Base-by-base conservation (phyloP, 2,113 vertebrate species). In the Hippocampus abdominalis region DNA sequence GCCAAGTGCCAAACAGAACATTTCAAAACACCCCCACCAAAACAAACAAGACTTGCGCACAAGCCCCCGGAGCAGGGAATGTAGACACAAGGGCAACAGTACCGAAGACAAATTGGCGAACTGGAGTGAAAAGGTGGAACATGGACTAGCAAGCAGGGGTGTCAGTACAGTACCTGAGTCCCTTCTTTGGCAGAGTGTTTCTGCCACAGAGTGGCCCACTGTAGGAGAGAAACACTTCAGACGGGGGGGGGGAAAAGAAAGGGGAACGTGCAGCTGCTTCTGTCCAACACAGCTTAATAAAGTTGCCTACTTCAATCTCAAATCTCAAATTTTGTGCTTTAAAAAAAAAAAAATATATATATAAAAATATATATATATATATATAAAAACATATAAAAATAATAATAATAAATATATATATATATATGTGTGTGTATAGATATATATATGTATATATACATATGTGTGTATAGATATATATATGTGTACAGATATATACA, bases 121-220 rank as follows among this genome's bases (percentile, higher is more conserved):
- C 51, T 51, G 21, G 64, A 40, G 72, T 63, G 75, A 70, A 61
- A 69, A 65, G 86, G 84, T 81, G 73, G 82, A 72, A 71, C 5
- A 29, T 71, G 73, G 5, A 89, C 66, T 75, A 57, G 69, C 66
- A 56, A 73, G 73, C 61, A 61, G 72, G 67, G 71, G 66, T 27
- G 81, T 92, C 89, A 88, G 94, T 97, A 98, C 89, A 88, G 94
- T 97, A 98, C 96, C 95, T 98, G 95, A 97, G 92, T 94, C 96
- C 96, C 89, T 96, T 98, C 90, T 96, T 98, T 93, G 96, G 96
- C 92, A 98, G 95, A 93, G 96, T 98, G 93, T 96, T 98, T 94
- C 96, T 96, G 94, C 96, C 94, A 94, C 96, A 94, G 84, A 96
- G 94, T 82, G 92, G 92, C 87, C 95, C 95, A 81, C 96, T 98